Conservation (phyloP, 2,888 invertebrate genomes). For the Acanthopleura granulata region DNA sequence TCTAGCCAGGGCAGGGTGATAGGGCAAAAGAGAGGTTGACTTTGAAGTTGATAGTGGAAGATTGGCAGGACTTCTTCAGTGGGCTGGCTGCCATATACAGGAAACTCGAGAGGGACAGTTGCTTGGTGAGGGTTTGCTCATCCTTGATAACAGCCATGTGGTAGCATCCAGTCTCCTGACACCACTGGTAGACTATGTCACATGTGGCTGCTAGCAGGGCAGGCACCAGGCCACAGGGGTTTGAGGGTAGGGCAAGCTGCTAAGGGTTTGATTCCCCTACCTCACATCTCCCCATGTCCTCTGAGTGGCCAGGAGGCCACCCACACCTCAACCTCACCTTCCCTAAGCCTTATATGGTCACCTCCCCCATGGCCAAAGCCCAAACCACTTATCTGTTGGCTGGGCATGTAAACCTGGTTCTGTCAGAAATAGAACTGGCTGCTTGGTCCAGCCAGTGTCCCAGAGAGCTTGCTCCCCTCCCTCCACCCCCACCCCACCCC, state of each 20-base stretch:
- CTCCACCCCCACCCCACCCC: neutral
- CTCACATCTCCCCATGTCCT: neutral
- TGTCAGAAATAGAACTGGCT: no score
- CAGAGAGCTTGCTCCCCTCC: neutral
- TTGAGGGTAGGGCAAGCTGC: neutral
- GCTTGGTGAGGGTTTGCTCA: neutral
- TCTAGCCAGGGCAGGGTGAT: neutral
- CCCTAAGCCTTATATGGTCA: slow-evolving; percentile 5
- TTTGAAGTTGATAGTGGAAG: slow-evolving; percentile 7
- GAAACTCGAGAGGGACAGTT: slow-evolving; percentile 16
- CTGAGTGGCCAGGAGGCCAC: neutral
- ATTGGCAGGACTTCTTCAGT: neutral
- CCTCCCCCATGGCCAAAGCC: neutral
- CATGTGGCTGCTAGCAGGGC: neutral
- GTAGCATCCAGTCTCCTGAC: neutral
- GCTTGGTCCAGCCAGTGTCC: no score
- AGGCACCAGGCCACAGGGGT: neutral
- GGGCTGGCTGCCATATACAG: slow-evolving; percentile 5
- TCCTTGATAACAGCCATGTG: slow-evolving; percentile 7
- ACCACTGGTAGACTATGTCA: neutral
- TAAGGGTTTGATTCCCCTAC: neutral
- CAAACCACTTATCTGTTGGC: neutral
- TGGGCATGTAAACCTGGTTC: no score
- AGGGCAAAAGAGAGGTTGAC: neutral
- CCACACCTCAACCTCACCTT: neutral